Conservation (phyloP, 2,888 invertebrate species). For the Cremastobaeus sp. region DNA sequence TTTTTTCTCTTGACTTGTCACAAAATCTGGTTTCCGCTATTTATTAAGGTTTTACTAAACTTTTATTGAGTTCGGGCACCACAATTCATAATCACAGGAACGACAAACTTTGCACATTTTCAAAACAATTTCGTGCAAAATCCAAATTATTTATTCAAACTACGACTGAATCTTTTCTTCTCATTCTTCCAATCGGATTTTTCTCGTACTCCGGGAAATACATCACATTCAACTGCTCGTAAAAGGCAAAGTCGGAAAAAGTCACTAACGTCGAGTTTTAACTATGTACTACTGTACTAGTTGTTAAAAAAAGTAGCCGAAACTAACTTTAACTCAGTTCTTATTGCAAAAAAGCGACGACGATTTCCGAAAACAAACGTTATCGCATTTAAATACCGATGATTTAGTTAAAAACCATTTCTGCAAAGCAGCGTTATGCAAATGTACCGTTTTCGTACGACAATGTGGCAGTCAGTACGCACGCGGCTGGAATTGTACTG, state of each 20-base stretch:
- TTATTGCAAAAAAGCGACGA: slow-evolving; percentile 21
- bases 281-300: neutral
- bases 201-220: slow-evolving; percentile 1
- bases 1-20: slow-evolving; percentile 1
- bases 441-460: slow-evolving; percentile 57
- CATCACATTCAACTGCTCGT: slow-evolving; percentile 40
- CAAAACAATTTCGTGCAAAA: slow-evolving; percentile 36
- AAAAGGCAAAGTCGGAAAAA: slow-evolving; percentile 19
- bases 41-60: slow-evolving; percentile 15
- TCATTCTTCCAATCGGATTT: slow-evolving; percentile 25
- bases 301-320: slow-evolving; percentile 14
- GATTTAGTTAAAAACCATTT: slow-evolving; percentile 55
- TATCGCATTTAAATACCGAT: slow-evolving; percentile 55
- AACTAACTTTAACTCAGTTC: slow-evolving; percentile 36
- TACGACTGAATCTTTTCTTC: slow-evolving; percentile 1
- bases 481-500: slow-evolving; percentile 46
- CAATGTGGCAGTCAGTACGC: slow-evolving; percentile 56
- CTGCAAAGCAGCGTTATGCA: slow-evolving; percentile 58
- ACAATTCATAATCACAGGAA: slow-evolving; percentile 32
- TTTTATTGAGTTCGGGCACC: slow-evolving; percentile 25
- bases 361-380: slow-evolving; percentile 52
- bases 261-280: slow-evolving; percentile 9
- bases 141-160: slow-evolving; percentile 30
- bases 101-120: slow-evolving; percentile 40
- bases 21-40: slow-evolving; percentile 9